These are phyloP conservation scores for Sciaenops ocellatus DNA, from an alignment of 2,797 vertebrate genomes.

Conservation along the genomic window DNA sequence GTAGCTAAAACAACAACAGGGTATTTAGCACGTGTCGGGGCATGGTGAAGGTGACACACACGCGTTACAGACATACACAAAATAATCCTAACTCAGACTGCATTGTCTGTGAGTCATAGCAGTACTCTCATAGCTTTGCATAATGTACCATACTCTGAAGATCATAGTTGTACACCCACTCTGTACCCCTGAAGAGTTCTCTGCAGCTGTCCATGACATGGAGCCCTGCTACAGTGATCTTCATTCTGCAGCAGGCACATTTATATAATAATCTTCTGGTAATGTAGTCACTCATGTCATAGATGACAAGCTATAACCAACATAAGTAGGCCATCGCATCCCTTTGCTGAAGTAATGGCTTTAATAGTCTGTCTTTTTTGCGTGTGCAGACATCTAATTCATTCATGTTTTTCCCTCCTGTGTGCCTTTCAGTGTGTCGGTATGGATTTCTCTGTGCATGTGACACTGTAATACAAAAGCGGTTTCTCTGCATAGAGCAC, in stretches of 20 bases:
- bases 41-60: slow-evolving; percentile 24
- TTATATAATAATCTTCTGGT: slow-evolving; percentile 38
- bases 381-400: not conserved
- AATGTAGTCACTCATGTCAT: slow-evolving; percentile 38
- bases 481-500: slow-evolving; percentile 32
- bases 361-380: slow-evolving; percentile 25
- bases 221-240: slow-evolving; percentile 18
- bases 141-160: slow-evolving; percentile 40
- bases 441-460: not conserved
- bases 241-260: slow-evolving; percentile 32
- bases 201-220: slow-evolving; percentile 41
- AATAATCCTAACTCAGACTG: slow-evolving; percentile 27
- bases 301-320: slow-evolving; percentile 14
- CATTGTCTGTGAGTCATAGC: slow-evolving; percentile 48
- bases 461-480: slow-evolving; percentile 9
- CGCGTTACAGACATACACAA: slow-evolving; percentile 20
- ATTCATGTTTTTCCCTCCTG: slow-evolving; percentile 2
- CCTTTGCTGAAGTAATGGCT: slow-evolving; percentile 35
- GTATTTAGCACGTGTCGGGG: not conserved
- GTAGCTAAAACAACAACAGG: not conserved
- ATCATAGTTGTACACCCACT: slow-evolving; percentile 49
- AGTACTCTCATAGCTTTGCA: slow-evolving; percentile 39
- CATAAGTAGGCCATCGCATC: slow-evolving; percentile 12
- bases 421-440: slow-evolving; percentile 8
- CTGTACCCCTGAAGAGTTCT: slow-evolving; percentile 36